Base-by-base conservation (phyloP, 2,113 vertebrate genomes). In the Rhodinocichla rosea region DNA sequence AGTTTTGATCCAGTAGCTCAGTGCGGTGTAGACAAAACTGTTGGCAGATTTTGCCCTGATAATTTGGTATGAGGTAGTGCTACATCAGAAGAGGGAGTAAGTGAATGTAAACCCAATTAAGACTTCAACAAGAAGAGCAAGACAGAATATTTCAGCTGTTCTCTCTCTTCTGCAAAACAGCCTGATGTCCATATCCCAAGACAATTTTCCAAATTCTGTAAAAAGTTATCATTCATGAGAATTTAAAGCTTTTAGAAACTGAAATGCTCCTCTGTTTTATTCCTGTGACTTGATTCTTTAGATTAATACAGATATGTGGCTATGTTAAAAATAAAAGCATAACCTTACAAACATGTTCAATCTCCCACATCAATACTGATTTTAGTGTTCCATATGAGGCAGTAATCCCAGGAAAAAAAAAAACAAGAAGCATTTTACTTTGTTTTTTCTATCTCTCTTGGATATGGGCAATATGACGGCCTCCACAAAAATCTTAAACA, bases 191-290 rank as follows among this genome's bases (percentile, higher is more conserved):
- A 62, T 55, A 93, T 82, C 49, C 42, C 90, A 92, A 94, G 35
- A 94, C 65, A 69, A 33, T 64, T 84, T 90, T 45, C 33, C 11
- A 50, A 42, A 74, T 52, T 50, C 37, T 89, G 50, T 63, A 88
- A 55, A 56, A 94, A 94, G 74, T 67, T 47, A 83, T 44, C 5
- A 21, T 80, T 57, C 35, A 91, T 55, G 17, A 50, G 52, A 47
- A 82, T 87, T 52, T 67, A 64, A 62, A 60, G 32, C 62, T 95
- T 95, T 93, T 88, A 55, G 47, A 93, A 59, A 95, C 44, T 92
- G 76, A 23, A 95, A 83, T 91, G 35, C 6, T 84, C 37, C 60
- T 94, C 80, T 70, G 26, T 69, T 83, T 80, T 75, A 92, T 93
- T 94, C 64, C 35, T 55, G 32, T 84, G 47, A 77, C 82, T 80